Conservation (phyloP, 2,113 vertebrate genomes). For the Puma concolor region DNA sequence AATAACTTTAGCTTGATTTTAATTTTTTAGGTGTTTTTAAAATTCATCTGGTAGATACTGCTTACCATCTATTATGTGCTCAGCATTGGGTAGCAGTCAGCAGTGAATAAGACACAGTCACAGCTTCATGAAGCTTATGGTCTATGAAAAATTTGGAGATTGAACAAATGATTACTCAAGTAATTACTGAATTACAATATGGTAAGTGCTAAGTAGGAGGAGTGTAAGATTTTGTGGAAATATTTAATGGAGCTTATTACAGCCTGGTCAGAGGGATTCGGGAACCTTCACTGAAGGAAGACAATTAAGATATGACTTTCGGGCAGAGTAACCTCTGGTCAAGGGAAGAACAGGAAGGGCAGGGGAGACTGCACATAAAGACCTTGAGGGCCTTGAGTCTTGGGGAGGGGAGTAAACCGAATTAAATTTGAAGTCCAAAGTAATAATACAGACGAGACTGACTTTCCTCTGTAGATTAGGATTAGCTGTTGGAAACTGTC, state of each 20-base stretch:
- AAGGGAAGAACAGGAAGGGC: neutral
- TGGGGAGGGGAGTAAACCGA: neutral
- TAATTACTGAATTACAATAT: slow-evolving; percentile 31
- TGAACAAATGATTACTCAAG: slow-evolving; percentile 24
- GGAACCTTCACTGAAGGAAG: neutral
- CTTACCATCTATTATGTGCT: neutral
- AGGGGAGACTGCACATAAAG: neutral
- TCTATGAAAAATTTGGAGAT: neutral
- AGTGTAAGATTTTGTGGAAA: neutral
- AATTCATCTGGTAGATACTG: slow-evolving; percentile 22
- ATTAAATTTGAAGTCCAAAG: neutral
- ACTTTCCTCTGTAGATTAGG: neutral
- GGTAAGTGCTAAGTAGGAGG: neutral
- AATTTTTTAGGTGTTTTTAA: neutral
- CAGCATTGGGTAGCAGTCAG: neutral
- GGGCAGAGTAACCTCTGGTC: neutral
- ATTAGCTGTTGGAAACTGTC: neutral
- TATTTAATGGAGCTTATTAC: slow-evolving; percentile 21
- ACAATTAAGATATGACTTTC: neutral
- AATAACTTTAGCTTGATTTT: neutral
- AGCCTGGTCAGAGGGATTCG: neutral
- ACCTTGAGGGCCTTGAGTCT: neutral
- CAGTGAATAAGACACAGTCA: neutral
- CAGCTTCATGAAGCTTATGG: neutral
- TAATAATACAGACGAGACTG: neutral